A percentile compares a stretch with the other conserved stretches of the same genome.
These are phyloP conservation scores for Hippolais icterina DNA, from an alignment of 2,113 vertebrate genomes.

Conservation along the genomic window DNA sequence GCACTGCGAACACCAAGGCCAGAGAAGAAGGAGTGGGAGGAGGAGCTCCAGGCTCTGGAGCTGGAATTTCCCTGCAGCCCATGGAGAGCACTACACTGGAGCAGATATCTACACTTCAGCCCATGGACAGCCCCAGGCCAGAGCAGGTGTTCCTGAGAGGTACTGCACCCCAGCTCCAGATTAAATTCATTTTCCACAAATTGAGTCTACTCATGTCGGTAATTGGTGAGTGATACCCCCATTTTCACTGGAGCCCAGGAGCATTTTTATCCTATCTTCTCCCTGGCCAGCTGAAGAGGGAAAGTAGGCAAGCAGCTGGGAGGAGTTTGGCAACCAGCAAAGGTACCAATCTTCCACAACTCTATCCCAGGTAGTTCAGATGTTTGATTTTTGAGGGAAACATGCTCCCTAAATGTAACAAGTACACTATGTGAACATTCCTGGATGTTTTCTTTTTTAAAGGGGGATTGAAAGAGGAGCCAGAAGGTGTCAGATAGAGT, in stretches of 20 bases:
- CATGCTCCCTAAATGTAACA: background rate
- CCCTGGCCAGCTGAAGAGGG: background rate
- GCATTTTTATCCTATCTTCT: background rate
- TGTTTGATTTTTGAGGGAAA: background rate
- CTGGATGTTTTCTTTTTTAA: background rate
- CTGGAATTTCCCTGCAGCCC: background rate
- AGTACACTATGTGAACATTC: background rate
- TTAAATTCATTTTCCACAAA: background rate
- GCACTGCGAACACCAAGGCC: rapidly evolving
- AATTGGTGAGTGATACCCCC: background rate
- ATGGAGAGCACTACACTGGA: background rate
- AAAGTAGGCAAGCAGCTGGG: background rate
- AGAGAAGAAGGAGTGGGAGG: background rate
- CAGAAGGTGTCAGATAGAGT: background rate
- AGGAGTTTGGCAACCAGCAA: background rate
- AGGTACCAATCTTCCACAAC: background rate
- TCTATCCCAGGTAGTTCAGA: background rate
- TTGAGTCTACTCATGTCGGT: rapidly evolving
- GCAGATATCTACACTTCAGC: background rate
- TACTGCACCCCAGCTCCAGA: background rate
- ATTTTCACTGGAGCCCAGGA: background rate
- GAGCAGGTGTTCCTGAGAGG: background rate
- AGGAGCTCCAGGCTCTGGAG: background rate
- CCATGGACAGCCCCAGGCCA: background rate
- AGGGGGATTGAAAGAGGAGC: background rate